Evolutionary conservation across 2,797 vertebrate genomes (phyloP).

Genomic region (Scyliorhinus canicula): DNA sequence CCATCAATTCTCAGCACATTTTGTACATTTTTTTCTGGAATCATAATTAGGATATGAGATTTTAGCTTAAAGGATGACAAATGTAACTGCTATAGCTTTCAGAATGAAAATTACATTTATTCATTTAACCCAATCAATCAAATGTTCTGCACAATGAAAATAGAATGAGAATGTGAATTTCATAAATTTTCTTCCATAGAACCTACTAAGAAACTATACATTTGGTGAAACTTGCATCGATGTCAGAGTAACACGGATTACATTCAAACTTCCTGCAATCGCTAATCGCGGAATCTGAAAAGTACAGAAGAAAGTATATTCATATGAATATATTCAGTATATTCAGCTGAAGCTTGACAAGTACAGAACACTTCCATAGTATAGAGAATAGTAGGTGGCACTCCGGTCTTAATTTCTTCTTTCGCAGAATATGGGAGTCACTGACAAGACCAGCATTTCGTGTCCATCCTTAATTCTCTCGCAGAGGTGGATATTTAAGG

Average conservation of each 20-base stretch:
- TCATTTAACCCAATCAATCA: constrained; percentile 24
- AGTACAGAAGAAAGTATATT: background rate
- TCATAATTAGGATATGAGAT: background rate
- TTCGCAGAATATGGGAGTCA: background rate
- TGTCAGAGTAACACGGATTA: background rate
- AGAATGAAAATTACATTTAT: background rate
- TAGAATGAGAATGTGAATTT: background rate
- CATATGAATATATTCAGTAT: no score
- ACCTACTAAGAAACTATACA: background rate
- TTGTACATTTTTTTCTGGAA: background rate
- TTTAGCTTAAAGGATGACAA: constrained; percentile 8
- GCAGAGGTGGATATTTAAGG: no score
- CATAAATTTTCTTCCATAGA: background rate
- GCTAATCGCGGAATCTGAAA: background rate
- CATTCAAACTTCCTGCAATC: background rate
- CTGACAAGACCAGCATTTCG: background rate
- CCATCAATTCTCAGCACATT: background rate
- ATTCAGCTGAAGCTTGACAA: background rate
- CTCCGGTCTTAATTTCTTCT: background rate
- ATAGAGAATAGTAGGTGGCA: background rate
- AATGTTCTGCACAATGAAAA: background rate
- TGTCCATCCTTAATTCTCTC: background rate
- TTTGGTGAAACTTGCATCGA: background rate
- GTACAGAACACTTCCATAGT: background rate
- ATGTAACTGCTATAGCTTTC: background rate